Base-by-base conservation (phyloP, 2,113 vertebrate genomes). In the Notechis scutatus region DNA sequence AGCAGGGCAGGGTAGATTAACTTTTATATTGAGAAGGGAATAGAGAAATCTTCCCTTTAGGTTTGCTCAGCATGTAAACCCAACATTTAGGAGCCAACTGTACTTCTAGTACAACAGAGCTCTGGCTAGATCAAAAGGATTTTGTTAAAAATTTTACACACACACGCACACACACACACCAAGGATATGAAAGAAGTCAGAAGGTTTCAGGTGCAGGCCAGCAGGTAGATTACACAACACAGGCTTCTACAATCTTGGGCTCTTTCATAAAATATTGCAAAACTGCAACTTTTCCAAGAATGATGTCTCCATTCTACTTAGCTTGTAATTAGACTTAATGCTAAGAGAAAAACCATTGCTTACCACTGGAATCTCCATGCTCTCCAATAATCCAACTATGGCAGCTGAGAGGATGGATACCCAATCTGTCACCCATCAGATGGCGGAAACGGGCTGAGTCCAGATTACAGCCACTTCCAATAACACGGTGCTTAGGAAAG, bases 301-400 rank as follows among this genome's bases (percentile, higher is more conserved):
- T 23, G 18, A 81, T 18, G 20, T 81, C 15, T 39, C 7, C 15
- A 81, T 7, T 81, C 34, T 86, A 15, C 5, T 88, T 81, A 34
- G 10, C 20, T 1, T 74, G 7, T 26, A 57, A 3, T 59, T 57
- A 34, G 52, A 1, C 7, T 56, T 0, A 3, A 5, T 59, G 1
- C 88, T 24, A 86, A 3, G 92, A 88, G 12, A 0, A 34, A 0
- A 2, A 39, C 57, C 74, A 21, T 12, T 1, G n/a, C 98, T 98
- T 97, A 99, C 99, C 99, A 47, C 99, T 99, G 26, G 99, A 99
- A 96, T 99, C 99, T 92, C 99, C 99, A 0, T 99, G 99, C 95
- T 99, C 99, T 87, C 99, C 99, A 18, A 99, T 94, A 94, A 99
- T 97, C 99, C 99, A 99, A 11, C 98, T 99, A 0, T 99, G 99